Conservation (phyloP, 1,140 invertebrate genomes). For the Schlechtendalia chinensis region DNA sequence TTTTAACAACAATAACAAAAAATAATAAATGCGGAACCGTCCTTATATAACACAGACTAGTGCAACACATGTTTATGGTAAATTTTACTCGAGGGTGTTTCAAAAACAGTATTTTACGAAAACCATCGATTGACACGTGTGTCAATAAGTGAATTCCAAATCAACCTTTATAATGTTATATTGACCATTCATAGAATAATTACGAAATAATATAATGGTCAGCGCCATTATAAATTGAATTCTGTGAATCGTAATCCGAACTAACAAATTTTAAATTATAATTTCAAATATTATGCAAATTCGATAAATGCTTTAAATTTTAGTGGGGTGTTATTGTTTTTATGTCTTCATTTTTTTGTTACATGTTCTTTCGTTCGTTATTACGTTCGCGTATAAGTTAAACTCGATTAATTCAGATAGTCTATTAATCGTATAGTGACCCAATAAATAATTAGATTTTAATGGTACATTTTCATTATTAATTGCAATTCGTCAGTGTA, state of each 20-base stretch:
- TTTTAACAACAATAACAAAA: no score
- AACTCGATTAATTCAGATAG: not conserved
- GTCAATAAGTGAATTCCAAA: conserved; percentile 28
- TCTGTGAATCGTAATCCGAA: not conserved
- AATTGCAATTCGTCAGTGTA: not conserved
- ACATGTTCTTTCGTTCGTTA: not conserved
- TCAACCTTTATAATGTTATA: conserved; percentile 13
- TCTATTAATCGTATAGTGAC: no score
- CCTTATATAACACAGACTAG: not conserved
- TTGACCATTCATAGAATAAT: not conserved
- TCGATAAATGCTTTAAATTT: conserved; percentile 18
- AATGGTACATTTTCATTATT: no score
- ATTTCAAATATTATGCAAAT: conserved; percentile 31
- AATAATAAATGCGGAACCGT: no score
- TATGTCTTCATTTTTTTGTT: not conserved
- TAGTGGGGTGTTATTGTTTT: not conserved
- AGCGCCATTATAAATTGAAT: conserved; percentile 19
- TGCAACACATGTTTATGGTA: not conserved
- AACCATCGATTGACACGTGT: not conserved
- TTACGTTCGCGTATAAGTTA: not conserved
- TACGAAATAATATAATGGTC: not conserved
- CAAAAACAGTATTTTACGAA: not conserved
- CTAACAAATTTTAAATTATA: conserved; percentile 26
- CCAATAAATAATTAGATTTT: no score
- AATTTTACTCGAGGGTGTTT: not conserved